Conservation (phyloP, 2,797 vertebrate genomes). For the Vultur gryphus region DNA sequence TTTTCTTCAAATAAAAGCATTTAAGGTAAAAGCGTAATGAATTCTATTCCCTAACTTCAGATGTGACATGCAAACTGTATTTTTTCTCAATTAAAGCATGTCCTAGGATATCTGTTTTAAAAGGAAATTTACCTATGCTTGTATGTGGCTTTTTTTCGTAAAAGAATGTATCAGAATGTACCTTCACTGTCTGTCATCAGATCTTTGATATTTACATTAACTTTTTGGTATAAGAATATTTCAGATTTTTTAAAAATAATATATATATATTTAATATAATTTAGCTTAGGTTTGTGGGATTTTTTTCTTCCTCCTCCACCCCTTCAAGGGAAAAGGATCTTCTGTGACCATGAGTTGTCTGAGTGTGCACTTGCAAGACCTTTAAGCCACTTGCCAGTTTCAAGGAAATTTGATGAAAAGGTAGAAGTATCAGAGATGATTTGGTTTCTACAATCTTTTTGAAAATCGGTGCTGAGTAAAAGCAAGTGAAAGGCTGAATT, state of each 20-base stretch:
- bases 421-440: neutral
- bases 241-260: neutral
- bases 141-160: accelerated
- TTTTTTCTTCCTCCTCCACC: neutral
- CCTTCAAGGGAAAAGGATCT: neutral
- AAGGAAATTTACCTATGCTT: neutral
- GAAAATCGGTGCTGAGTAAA: neutral
- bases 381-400: neutral
- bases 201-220: neutral
- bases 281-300: accelerated
- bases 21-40: neutral
- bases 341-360: neutral
- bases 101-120: neutral
- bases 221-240: neutral
- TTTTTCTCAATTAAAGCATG: neutral
- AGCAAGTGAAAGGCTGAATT: neutral
- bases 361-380: neutral
- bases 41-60: neutral
- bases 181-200: neutral
- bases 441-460: neutral
- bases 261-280: no score
- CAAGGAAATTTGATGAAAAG: neutral
- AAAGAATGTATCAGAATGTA: neutral
- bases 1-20: neutral
- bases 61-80: neutral